Evolutionary conservation across 2,113 vertebrate genomes (phyloP).

Genomic region (Ia io): DNA sequence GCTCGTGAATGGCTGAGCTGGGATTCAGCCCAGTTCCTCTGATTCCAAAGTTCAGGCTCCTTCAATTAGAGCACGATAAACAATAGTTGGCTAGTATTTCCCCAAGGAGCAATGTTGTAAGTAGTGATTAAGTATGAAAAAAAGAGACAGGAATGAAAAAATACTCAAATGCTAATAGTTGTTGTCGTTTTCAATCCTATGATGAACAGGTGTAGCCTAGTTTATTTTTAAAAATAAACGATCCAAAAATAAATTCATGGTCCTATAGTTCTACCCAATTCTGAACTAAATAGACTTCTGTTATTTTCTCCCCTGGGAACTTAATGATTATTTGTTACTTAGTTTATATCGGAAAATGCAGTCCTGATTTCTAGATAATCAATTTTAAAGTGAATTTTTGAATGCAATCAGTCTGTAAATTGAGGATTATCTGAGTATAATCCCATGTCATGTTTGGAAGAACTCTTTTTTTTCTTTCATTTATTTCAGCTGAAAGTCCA

Average conservation of each 20-base stretch:
- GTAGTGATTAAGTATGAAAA: neutral
- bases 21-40: neutral
- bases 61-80: neutral
- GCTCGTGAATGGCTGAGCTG: neutral
- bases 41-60: neutral
- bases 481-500: neutral
- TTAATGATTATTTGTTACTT: conserved; percentile 1
- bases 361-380: conserved; percentile 9
- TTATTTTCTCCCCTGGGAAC: neutral
- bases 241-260: neutral
- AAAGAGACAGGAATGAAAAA: neutral
- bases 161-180: neutral
- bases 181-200: neutral
- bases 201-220: neutral
- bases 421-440: neutral
- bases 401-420: neutral
- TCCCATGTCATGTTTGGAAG: neutral
- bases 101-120: neutral
- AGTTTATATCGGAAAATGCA: neutral
- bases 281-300: neutral
- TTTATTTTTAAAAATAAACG: neutral
- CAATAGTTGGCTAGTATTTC: neutral
- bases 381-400: neutral
- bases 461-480: neutral
- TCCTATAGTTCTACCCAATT: neutral